Conservation (phyloP, 2,113 vertebrate genomes). For the Trinectes maculatus region DNA sequence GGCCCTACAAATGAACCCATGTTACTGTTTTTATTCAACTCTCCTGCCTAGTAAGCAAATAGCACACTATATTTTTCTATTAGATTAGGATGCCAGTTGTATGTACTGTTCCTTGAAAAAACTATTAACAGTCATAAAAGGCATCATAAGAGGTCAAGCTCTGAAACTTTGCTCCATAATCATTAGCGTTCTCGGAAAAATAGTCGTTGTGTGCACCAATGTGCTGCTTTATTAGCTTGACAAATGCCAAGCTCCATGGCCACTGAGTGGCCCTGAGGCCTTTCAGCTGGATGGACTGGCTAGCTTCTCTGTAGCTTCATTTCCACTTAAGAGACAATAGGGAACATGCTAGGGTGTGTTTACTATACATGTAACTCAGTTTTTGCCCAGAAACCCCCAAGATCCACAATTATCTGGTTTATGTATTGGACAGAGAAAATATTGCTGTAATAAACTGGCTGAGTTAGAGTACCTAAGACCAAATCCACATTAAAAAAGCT, state of each 20-base stretch:
- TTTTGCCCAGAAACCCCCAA: background rate
- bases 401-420: background rate
- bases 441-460: background rate
- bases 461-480: background rate
- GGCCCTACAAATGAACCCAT: background rate
- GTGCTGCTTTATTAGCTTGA: conserved; percentile 52
- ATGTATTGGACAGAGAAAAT: background rate
- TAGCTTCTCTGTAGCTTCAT: conserved; percentile 23
- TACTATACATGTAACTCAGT: background rate
- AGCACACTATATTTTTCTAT: conserved; percentile 5
- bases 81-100: background rate
- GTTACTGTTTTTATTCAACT: background rate
- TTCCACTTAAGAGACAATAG: conserved; percentile 25
- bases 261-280: conserved; percentile 48
- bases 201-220: conserved; percentile 24
- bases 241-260: conserved; percentile 57
- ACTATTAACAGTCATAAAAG: conserved; percentile 6
- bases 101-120: conserved; percentile 18
- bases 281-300: conserved; percentile 38
- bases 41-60: background rate
- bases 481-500: conserved; percentile 26
- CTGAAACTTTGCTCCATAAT: conserved; percentile 44
- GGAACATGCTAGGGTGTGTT: conserved; percentile 18
- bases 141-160: conserved; percentile 35
- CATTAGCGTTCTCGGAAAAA: conserved; percentile 47